A percentile compares a stretch with the other conserved stretches of the same genome.
These are phyloP conservation scores for Ceratina australensis DNA, from an alignment of 1,140 invertebrate species.

Conservation along the genomic window DNA sequence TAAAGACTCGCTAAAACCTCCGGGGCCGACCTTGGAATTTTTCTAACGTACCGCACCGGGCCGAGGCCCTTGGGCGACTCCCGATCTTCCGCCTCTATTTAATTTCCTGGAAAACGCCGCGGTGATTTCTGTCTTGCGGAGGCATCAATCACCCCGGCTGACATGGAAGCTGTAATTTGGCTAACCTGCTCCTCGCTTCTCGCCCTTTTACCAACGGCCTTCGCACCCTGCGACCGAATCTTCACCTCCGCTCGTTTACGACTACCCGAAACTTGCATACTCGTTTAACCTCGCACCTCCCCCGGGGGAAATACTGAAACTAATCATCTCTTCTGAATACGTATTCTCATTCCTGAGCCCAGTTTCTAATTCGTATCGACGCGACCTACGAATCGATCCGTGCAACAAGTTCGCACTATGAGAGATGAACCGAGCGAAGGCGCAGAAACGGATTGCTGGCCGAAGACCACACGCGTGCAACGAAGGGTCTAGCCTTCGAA, in stretches of 20 bases:
- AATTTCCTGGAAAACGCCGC: slow-evolving; percentile 76
- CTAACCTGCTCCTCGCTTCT: slow-evolving; percentile 68
- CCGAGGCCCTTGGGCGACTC: slow-evolving; percentile 48
- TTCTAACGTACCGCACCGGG: slow-evolving; percentile 29
- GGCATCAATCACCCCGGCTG: slow-evolving; percentile 77
- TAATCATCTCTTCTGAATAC: neutral
- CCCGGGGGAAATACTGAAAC: neutral
- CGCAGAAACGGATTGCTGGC: neutral
- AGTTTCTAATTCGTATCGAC: no score
- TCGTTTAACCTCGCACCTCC: no score
- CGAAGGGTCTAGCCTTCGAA: slow-evolving; percentile 4
- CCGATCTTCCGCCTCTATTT: slow-evolving; percentile 69
- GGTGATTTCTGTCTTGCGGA: slow-evolving; percentile 55
- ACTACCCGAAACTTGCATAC: slow-evolving; percentile 60
- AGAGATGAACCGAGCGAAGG: neutral
- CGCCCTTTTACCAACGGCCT: slow-evolving; percentile 60
- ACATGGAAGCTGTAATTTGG: slow-evolving; percentile 79
- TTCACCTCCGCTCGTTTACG: slow-evolving; percentile 67
- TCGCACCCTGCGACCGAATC: slow-evolving; percentile 58
- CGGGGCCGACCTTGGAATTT: slow-evolving; percentile 43
- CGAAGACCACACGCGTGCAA: slow-evolving; percentile 33
- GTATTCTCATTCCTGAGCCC: no score
- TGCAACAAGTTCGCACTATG: neutral
- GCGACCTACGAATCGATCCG: no score
- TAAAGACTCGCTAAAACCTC: slow-evolving; percentile 49